These are phyloP conservation scores for Drosophila mulleri DNA, from an alignment of 2,888 invertebrate genomes.

Conservation along the genomic window DNA sequence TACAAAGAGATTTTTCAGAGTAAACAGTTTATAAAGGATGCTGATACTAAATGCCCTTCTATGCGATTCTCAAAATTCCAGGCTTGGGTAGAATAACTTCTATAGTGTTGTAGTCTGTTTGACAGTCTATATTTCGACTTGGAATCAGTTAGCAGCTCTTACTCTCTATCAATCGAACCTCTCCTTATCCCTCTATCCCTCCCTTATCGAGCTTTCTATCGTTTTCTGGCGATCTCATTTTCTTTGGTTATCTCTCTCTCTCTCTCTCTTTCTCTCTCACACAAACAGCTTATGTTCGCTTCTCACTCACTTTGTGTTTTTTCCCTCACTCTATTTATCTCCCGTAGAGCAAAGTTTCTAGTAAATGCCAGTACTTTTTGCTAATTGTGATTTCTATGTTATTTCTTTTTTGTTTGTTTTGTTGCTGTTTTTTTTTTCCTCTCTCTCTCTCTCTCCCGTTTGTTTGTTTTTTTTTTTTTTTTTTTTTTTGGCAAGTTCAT, in stretches of 20 bases:
- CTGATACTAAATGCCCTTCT: not conserved
- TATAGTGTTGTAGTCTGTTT: not conserved
- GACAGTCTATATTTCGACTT: too few species aligned
- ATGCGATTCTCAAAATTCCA: not conserved
- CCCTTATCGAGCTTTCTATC: too few species aligned
- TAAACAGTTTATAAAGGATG: not conserved
- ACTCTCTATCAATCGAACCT: too few species aligned
- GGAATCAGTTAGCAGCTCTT: too few species aligned
- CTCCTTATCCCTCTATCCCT: too few species aligned
- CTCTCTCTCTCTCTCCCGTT: too few species aligned
- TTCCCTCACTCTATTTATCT: not conserved
- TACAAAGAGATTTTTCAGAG: too few species aligned
- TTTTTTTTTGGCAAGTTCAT: not conserved
- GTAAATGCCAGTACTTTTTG: not conserved
- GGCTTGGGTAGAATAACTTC: not conserved
- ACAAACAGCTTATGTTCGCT: not conserved
- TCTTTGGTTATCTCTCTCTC: not conserved
- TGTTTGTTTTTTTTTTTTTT: not conserved
- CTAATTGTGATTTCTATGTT: slow-evolving; percentile 7
- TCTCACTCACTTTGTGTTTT: not conserved
- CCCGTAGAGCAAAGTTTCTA: not conserved
- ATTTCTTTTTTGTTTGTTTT: not conserved
- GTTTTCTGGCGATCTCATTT: too few species aligned
- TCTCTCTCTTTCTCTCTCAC: not conserved
- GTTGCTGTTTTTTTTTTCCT: not conserved